Evolutionary conservation across 2,888 invertebrate species (phyloP), one percentile per base, ranked within the genome.

Genomic region (Heliconius charithonia): DNA sequence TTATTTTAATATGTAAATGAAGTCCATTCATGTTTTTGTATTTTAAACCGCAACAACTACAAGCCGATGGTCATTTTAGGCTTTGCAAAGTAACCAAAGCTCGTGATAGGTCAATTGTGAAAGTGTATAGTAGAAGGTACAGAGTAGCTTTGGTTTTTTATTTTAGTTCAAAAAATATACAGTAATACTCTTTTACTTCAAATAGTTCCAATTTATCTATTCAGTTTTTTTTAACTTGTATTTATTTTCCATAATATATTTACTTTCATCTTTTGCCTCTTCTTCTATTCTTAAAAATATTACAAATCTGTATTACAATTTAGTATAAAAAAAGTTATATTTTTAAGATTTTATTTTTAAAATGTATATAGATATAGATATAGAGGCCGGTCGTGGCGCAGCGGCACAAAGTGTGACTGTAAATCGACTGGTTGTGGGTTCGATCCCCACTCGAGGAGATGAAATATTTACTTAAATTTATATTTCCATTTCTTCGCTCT

Each of bases 91-190:
- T 29, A 29, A 51, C 22, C 7, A 59, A 71, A 72, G 13, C 32
- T 89, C 91, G 91, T 91, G 90, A 91, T 90, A 90, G 91, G 91
- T 92, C 90, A 89, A 41, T 79, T 85, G 91, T 88, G 92, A 92
- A 92, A 92, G 91, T 72, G 32, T 56, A 65, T 27, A 4, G 45
- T 32, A 4, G 29, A 51, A 45, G 32, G 71, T 37, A 27, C 51
- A 56, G 25, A 22, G 37, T 27, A 29, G 25, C 51, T 72, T 7
- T 72, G 13, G 32, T 9, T n/a, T 41, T 41, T 69, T 69, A 6
- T 41, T 13, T 25, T 4, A 63, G 10, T 37, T 1, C 6, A 29
- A n/a, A 32, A 12, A n/a, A 4, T 56, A 71, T 29, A 51, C 27
- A 29, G 10, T 29, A 51, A 71, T 9, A 19, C 22, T 9, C 0